These are phyloP conservation scores for Procavia capensis DNA, from an alignment of 2,113 vertebrate genomes.

Conservation along the genomic window DNA sequence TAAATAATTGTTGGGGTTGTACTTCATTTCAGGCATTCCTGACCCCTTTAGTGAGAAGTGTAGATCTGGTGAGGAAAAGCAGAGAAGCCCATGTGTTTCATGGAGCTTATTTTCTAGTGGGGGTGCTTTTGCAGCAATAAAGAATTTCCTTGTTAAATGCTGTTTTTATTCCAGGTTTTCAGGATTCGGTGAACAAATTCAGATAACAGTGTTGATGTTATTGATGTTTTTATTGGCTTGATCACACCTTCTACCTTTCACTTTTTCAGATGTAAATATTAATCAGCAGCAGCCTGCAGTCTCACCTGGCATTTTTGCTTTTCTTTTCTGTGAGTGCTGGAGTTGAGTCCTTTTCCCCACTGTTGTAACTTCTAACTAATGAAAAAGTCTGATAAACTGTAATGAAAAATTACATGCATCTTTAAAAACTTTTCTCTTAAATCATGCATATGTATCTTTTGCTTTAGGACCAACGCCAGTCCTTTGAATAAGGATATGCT, in stretches of 20 bases:
- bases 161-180: neutral
- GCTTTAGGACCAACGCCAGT: constrained; percentile 22
- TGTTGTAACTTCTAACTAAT: neutral
- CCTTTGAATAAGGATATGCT: constrained; percentile 11
- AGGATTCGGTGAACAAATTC: neutral
- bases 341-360: neutral
- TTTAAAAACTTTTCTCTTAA: constrained; percentile 25
- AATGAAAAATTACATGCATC: constrained; percentile 5
- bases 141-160: neutral
- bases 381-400: constrained; percentile 11
- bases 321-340: neutral
- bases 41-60: neutral
- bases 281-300: neutral
- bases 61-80: neutral
- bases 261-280: neutral
- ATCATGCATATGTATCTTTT: neutral
- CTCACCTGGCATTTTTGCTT: neutral
- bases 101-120: neutral
- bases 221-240: neutral
- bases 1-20: constrained; percentile 16
- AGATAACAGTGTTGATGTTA: neutral
- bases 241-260: neutral
- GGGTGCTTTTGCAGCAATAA: constrained; percentile 12
- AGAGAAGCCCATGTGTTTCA: neutral
- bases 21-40: neutral